These are phyloP conservation scores for Diadumene lineata DNA, from an alignment of 92 coral and sea anemone genomes.

Conservation along the genomic window DNA sequence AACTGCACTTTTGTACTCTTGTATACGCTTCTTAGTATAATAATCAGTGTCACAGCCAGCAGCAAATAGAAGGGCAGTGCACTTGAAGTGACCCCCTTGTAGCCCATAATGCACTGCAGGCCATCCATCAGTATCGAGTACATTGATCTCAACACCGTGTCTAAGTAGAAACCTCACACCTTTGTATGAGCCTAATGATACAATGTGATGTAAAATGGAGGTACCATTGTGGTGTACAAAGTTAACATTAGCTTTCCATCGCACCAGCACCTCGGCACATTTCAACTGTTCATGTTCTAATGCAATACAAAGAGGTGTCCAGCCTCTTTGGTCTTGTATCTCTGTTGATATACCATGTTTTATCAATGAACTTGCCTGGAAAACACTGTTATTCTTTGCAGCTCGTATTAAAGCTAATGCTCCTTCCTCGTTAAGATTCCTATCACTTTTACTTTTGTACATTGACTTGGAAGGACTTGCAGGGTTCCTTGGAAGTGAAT, in stretches of 20 bases:
- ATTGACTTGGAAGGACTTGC: conserved; percentile 12
- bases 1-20: conserved; percentile 44
- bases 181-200: conserved; percentile 57
- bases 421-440: conserved; percentile 35
- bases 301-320: conserved; percentile 70
- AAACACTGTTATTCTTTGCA: conserved; percentile 56
- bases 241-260: conserved; percentile 60
- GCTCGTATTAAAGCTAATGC: conserved; percentile 66
- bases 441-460: conserved; percentile 6
- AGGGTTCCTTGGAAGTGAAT: conserved; percentile 5
- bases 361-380: conserved; percentile 43
- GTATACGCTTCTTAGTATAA: conserved; percentile 70
- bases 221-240: conserved; percentile 52
- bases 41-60: conserved; percentile 56
- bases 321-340: conserved; percentile 53
- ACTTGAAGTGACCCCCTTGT: conserved; percentile 55
- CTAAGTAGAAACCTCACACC: conserved; percentile 65
- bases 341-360: conserved; percentile 62
- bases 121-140: conserved; percentile 69
- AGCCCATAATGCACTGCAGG: conserved; percentile 83
- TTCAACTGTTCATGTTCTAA: conserved; percentile 59
- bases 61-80: conserved; percentile 78
- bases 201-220: conserved; percentile 70
- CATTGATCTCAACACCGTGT: conserved; percentile 54
- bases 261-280: conserved; percentile 62